Base-by-base conservation (phyloP, 2,113 vertebrate species). In the Phylloscopus whistleri region DNA sequence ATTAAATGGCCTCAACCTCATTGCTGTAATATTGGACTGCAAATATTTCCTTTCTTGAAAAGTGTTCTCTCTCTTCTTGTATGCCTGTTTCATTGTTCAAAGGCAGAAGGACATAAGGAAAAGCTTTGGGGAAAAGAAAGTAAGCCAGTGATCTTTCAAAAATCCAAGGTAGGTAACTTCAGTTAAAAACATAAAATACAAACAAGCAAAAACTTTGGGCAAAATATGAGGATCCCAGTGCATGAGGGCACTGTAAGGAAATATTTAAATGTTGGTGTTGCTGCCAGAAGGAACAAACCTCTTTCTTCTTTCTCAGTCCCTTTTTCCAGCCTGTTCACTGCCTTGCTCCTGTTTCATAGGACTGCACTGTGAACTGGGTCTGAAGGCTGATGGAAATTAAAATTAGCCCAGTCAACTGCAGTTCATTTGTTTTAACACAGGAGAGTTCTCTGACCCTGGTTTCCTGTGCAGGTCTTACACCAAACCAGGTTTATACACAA, bases 341-440 rank as follows among this genome's bases (percentile, higher is more conserved):
- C 18, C 30, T 68, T 0, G 0, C 0, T 2, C 24, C 27, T 31
- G 13, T 64, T 86, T 82, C 0, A 0, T 14, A 1, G 0, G 2
- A 30, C 53, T 84, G 63, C 0, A 0, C 73, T 49, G n/a, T 52
- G 68, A 80, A 8, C 53, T 35, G 63, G 7, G 8, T 48, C 23
- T 63, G 30, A 62, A 67, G 20, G 33, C 58, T 73, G 39, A 24
- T 35, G 44, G 22, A 6, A 31, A 49, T 53, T 21, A 62, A 52
- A 91, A 75, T 49, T 10, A 81, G 20, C 55, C 43, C 41, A 27
- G 16, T 52, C 41, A 58, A 60, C 46, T 37, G 23, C 48, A 31
- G 6, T 31, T 59, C 7, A 27, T 31, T 72, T 72, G 21, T 58
- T 83, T 73, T 27, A 66, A 56, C 9, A 12, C 31, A 37, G 63